phyloP scores from a whole-genome alignment of 1,140 invertebrate species.

The Dinoponera quadriceps region DNA sequence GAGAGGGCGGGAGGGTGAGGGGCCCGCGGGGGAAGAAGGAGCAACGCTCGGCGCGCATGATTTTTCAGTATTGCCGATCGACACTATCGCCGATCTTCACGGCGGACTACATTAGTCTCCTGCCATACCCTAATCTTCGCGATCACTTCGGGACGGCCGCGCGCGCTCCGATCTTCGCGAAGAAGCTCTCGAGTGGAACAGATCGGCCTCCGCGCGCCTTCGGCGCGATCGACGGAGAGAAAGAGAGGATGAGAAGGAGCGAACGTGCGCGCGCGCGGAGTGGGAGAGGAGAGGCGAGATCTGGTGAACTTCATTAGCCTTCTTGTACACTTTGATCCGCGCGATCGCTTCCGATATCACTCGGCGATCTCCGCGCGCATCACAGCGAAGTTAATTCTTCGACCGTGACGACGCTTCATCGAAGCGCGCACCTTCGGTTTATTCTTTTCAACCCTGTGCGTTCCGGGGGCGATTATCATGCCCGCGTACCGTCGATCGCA shows the following conservation, averaged over 20 bases:
- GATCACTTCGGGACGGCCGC: slow-evolving; percentile 40
- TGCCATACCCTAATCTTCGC: slow-evolving; percentile 51
- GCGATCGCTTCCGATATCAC: slow-evolving; percentile 50
- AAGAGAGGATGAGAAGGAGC: background rate
- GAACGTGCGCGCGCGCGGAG: background rate
- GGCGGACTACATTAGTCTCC: slow-evolving; percentile 44
- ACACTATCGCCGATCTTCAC: slow-evolving; percentile 28
- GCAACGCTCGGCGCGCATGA: slow-evolving; percentile 47
- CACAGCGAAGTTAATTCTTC: slow-evolving; percentile 54
- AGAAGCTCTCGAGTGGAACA: slow-evolving; percentile 50
- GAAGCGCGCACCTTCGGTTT: background rate
- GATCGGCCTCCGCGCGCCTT: slow-evolving; percentile 41
- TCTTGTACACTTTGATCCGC: slow-evolving; percentile 56
- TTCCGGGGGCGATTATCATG: slow-evolving; percentile 15
- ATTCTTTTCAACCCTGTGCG: slow-evolving; percentile 26
- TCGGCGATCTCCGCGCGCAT: slow-evolving; percentile 38
- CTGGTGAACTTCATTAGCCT: slow-evolving; percentile 51
- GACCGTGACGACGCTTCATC: slow-evolving; percentile 56
- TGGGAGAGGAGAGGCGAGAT: slow-evolving; percentile 23
- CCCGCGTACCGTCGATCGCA: slow-evolving; percentile 7
- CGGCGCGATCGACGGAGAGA: slow-evolving; percentile 30
- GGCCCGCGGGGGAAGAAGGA: background rate
- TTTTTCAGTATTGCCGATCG: slow-evolving; percentile 59
- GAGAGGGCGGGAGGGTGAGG: background rate
- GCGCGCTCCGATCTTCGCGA: slow-evolving; percentile 18